Conservation (phyloP, 2,888 invertebrate genomes). For the Oscheius myriophilus region DNA sequence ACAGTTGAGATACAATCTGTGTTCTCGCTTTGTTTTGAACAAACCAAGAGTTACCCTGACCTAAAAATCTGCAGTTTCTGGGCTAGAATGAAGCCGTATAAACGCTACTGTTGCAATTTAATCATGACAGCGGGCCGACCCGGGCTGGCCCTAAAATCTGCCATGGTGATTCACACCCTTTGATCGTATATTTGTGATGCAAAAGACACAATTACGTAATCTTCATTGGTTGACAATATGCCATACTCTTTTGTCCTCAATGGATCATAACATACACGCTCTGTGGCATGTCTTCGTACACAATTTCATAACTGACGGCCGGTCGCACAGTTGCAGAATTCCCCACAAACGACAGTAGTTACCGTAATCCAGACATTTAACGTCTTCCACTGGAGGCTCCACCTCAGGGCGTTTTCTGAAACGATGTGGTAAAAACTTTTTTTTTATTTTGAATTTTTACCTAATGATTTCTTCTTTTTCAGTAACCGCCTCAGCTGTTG, state of each 20-base stretch:
- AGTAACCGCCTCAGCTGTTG: slow-evolving; percentile 16
- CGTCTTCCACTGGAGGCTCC: slow-evolving; percentile 13
- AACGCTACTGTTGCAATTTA: too few relatives aligned
- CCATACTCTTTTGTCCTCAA: slow-evolving; percentile 14
- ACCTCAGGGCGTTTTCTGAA: slow-evolving; percentile 10
- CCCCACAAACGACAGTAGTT: slow-evolving; percentile 68
- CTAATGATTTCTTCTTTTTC: neutral
- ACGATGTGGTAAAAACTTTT: neutral
- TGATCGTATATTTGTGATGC: too few relatives aligned
- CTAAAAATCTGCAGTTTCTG: too few relatives aligned
- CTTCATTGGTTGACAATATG: slow-evolving; percentile 24
- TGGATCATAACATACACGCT: slow-evolving; percentile 18
- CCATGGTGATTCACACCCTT: too few relatives aligned
- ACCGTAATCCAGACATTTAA: slow-evolving; percentile 64
- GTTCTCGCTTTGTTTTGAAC: too few relatives aligned
- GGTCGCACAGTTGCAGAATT: slow-evolving; percentile 57
- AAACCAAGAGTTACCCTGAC: too few relatives aligned
- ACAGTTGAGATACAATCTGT: too few relatives aligned
- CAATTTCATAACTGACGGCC: slow-evolving; percentile 46
- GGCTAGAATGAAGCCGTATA: too few relatives aligned
- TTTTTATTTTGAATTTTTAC: neutral
- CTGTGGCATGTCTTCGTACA: slow-evolving; percentile 51
- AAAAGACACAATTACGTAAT: too few relatives aligned
- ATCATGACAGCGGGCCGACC: too few relatives aligned
- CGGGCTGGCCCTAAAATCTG: too few relatives aligned